Base-by-base conservation (phyloP, 2,888 invertebrate species). In the Mesoligia furuncula region DNA sequence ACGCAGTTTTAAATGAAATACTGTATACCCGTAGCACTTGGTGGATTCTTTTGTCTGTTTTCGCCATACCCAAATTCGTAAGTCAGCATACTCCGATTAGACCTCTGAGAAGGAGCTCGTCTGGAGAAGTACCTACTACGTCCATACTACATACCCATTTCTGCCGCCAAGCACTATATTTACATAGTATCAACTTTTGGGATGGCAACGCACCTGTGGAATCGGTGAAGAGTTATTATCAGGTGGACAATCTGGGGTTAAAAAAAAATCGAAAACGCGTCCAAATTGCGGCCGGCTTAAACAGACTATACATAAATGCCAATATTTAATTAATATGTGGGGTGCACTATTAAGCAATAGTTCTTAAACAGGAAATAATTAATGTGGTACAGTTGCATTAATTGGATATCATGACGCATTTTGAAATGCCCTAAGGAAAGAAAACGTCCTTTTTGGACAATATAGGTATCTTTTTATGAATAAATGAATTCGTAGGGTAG, bases 301-400 rank as follows among this genome's bases (percentile, higher is more conserved):
- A 51, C 11, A 36, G 13, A 4, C 31, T 51, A 48, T 48, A 68
- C 27, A 48, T 77, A 31, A 39, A 27, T 61, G 13, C 7, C 17
- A 69, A 59, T 65, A 51, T 79, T 79, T 39, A 42, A 51, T 27
- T 4, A 79, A n/a, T n/a, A 79, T 78, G 54, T 27, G 27, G 51
- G 51, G 65, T 80, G 81, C 73, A 80, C 72, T 80, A 71, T 39
- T 61, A 67, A 42, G 15, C 54, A 42, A 59, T 65, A 39, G 27
- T 6, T 39, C 2, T 5, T n/a, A 27, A 9, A 70, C 20, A 65
- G 15, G 13, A 71, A 57, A 17, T 6, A 57, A 57, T 62, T 0
- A n/a, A 62, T 67, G 27, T 45, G 36, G 15, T 54, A 20, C 39
- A 61, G n/a, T 15, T 65, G 42, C 5, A 62, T 48, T 31, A 17